Percentiles rank a stretch among this genome's conserved stretches.
These are phyloP conservation scores for Cheilosia grossa DNA, from an alignment of 2,888 invertebrate species.

Conservation along the genomic window DNA sequence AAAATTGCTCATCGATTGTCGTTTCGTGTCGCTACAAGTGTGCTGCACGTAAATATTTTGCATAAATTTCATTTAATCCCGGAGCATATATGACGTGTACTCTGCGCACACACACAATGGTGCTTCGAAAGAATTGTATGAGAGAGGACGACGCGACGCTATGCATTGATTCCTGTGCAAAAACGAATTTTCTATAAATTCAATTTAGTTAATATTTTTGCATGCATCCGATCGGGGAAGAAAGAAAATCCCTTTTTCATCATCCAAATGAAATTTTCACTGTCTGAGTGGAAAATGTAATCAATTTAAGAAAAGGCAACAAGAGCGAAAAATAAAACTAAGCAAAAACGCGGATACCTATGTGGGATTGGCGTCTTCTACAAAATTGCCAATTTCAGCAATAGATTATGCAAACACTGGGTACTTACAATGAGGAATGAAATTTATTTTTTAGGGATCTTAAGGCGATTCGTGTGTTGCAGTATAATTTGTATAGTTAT, in stretches of 20 bases:
- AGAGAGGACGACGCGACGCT: neutral
- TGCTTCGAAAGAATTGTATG: neutral
- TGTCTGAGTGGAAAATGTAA: constrained; percentile 60
- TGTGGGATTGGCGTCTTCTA: constrained; percentile 1
- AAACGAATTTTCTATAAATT: constrained; percentile 64
- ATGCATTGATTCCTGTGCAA: constrained; percentile 23
- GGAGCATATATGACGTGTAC: constrained; percentile 13
- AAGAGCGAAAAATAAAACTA: neutral
- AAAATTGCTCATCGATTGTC: constrained; percentile 58
- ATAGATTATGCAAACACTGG: neutral
- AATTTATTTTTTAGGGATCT: too few species aligned
- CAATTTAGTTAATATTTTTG: constrained; percentile 60
- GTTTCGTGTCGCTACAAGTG: constrained; percentile 36
- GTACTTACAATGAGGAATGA: too few species aligned
- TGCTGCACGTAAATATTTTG: constrained; percentile 46
- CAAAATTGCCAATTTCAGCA: constrained; percentile 10
- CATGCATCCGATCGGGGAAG: constrained; percentile 32
- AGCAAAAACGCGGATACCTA: neutral
- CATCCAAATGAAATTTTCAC: constrained; percentile 48
- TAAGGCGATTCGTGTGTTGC: too few species aligned
- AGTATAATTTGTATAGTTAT: too few species aligned
- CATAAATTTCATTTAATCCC: constrained; percentile 56
- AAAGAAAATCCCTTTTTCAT: constrained; percentile 55
- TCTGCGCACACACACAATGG: neutral
- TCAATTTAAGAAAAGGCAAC: constrained; percentile 14